Evolutionary conservation across 2,113 vertebrate genomes (phyloP), one percentile per base, ranked within the genome.

Genomic region (Syngnathus floridae): DNA sequence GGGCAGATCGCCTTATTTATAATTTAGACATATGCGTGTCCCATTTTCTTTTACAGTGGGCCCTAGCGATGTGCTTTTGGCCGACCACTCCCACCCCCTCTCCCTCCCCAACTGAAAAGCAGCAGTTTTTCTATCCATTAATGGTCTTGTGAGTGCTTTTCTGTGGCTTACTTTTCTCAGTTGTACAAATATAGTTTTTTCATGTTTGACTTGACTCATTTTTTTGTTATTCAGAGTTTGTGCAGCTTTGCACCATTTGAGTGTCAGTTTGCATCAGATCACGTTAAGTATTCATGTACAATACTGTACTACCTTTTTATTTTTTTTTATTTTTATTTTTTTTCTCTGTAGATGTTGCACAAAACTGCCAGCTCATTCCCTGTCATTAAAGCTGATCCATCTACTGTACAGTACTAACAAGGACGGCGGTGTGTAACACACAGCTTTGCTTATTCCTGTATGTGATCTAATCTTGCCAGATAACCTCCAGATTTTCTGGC

Each of bases 231-330:
- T 76, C 78, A 63, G 73, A 55, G 68, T 54, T 73, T 65, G 43
- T 76, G 59, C 61, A 59, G 71, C 16, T 56, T 84, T 80, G 75
- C 69, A 72, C 71, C 72, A 82, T 82, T 77, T 73, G 61, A 66
- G 41, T 80, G 66, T 80, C 72, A 75, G 62, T 73, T 82, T 84
- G 65, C 68, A 80, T 84, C 77, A 84, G 63, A 49, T 79, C 72
- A 71, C 36, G 40, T 83, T 78, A 75, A 74, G 48, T 69, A 81
- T 83, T 83, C 74, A 80, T 75, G 66, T 55, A 52, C 60, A 37
- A 21, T 69, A 65, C 43, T 62, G 45, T 48, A n/a, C 26, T 31
- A 31, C 26, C 66, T 65, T 41, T 21, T 35, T 16, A 65, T 51
- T 66, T 48, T 72, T 66, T 43, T 14, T n/a, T n/a, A n/a, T 65